Conservation (phyloP, 2,888 invertebrate species). For the Hypena proboscidalis region DNA sequence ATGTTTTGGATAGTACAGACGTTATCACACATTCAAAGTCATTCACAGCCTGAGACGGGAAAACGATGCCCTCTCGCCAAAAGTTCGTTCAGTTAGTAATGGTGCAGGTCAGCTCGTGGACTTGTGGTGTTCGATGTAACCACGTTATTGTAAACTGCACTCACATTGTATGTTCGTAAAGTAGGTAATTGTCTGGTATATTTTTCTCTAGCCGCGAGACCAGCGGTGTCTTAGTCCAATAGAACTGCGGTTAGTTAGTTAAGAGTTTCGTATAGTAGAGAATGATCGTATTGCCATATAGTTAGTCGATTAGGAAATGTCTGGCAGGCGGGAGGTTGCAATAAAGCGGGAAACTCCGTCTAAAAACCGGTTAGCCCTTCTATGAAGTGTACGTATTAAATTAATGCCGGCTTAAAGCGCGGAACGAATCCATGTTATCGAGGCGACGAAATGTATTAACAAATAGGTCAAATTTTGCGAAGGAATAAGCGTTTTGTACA, state of each 20-base stretch:
- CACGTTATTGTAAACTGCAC: slow-evolving; percentile 50
- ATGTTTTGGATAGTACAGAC: no score
- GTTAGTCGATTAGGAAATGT: slow-evolving; percentile 74
- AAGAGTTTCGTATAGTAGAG: slow-evolving; percentile 77
- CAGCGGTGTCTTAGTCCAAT: slow-evolving; percentile 70
- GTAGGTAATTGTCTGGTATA: slow-evolving; percentile 70
- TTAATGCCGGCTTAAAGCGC: slow-evolving; percentile 70
- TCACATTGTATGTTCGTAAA: slow-evolving; percentile 56
- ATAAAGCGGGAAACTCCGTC: slow-evolving; percentile 55
- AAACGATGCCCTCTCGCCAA: no score
- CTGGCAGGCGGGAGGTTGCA: slow-evolving; percentile 80
- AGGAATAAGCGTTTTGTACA: slow-evolving; percentile 82
- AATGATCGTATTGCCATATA: slow-evolving; percentile 77
- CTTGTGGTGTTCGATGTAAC: slow-evolving; percentile 19
- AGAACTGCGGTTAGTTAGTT: slow-evolving; percentile 71
- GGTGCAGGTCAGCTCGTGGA: slow-evolving; percentile 23
- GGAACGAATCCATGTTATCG: slow-evolving; percentile 52
- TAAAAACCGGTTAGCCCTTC: slow-evolving; percentile 74
- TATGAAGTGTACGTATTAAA: slow-evolving; percentile 78
- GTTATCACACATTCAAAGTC: not conserved
- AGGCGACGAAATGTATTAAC: slow-evolving; percentile 55
- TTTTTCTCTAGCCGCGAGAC: slow-evolving; percentile 57
- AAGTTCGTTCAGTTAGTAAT: slow-evolving; percentile 13
- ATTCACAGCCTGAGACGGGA: no score
- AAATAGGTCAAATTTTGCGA: slow-evolving; percentile 79